These are phyloP conservation scores for Athene noctua DNA, from an alignment of 2,113 vertebrate genomes.

Conservation along the genomic window DNA sequence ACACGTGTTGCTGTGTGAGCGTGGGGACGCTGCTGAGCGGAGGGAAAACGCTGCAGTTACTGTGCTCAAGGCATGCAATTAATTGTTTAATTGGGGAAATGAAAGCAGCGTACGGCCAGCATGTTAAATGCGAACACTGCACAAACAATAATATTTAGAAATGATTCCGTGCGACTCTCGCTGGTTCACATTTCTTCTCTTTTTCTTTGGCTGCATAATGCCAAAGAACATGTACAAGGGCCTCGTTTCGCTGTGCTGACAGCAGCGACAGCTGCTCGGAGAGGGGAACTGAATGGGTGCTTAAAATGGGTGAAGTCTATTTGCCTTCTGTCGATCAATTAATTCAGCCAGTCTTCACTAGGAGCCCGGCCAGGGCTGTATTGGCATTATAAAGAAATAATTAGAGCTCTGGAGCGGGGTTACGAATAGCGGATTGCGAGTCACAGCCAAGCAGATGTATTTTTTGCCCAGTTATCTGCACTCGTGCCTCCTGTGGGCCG, in stretches of 20 bases:
- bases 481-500: background rate
- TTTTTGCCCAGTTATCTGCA: background rate
- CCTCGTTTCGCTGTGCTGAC: background rate
- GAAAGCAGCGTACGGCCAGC: background rate
- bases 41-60: background rate
- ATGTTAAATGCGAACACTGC: background rate
- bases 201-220: background rate
- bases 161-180: fast-evolving
- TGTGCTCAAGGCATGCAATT: background rate
- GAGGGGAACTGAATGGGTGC: background rate
- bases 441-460: background rate
- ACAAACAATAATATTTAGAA: background rate
- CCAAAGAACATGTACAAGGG: background rate
- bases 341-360: background rate
- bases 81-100: background rate
- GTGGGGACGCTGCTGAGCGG: background rate
- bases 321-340: constrained; percentile 26
- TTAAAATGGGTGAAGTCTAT: background rate
- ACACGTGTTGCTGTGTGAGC: background rate
- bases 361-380: background rate
- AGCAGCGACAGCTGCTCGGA: background rate
- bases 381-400: background rate
- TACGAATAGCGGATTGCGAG: background rate
- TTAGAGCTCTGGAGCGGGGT: background rate
- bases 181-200: background rate